Conservation (phyloP, 2,113 vertebrate genomes). For the Gila orcuttii region DNA sequence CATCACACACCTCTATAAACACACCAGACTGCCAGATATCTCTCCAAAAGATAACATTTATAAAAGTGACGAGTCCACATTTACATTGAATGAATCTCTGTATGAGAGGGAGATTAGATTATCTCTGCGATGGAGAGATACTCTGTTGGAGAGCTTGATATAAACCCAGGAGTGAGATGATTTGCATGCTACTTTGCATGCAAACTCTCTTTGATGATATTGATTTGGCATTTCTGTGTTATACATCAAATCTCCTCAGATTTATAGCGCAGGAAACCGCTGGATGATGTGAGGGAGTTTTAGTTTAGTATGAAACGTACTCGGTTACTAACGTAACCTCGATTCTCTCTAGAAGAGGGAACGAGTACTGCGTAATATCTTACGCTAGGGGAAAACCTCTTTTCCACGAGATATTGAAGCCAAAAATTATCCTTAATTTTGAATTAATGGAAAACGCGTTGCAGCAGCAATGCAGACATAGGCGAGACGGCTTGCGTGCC, state of each 20-base stretch:
- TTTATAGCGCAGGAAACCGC: constrained; percentile 14
- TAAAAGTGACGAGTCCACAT: constrained; percentile 32
- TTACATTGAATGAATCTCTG: constrained; percentile 10
- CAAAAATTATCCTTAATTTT: too few species aligned
- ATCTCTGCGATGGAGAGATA: constrained; percentile 45
- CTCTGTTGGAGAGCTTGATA: constrained; percentile 51
- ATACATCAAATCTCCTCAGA: constrained; percentile 20
- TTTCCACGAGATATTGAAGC: too few species aligned
- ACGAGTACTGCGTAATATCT: too few species aligned
- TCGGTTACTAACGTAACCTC: too few species aligned
- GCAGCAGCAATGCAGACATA: too few species aligned
- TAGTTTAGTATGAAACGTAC: too few species aligned
- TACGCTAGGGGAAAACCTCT: too few species aligned
- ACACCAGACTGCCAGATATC: constrained; percentile 31
- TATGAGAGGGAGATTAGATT: constrained; percentile 37
- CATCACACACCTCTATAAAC: constrained; percentile 38
- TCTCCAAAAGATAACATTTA: constrained; percentile 45
- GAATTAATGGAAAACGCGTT: too few species aligned
- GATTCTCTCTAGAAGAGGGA: too few species aligned
- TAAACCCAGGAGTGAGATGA: constrained; percentile 43
- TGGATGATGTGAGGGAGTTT: too few species aligned
- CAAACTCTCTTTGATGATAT: constrained; percentile 40
- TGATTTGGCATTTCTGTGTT: constrained; percentile 49
- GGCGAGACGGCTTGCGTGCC: too few species aligned
- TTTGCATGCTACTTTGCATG: constrained; percentile 52